Evolutionary conservation across 2,797 vertebrate species (phyloP), one percentile per base, ranked within the genome.

Genomic region (Hirundo rustica): DNA sequence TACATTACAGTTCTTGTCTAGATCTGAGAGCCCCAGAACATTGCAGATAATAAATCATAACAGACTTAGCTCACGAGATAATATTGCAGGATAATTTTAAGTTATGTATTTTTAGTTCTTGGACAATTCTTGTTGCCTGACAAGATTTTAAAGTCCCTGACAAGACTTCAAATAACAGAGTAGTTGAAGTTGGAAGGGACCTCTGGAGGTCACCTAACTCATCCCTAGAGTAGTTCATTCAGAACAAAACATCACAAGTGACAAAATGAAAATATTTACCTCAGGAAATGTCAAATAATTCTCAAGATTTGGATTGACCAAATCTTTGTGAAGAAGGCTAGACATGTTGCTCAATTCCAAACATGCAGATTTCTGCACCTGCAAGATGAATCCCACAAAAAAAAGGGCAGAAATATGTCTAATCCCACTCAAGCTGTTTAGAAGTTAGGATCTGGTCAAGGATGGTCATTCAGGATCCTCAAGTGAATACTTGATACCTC

Each of bases 141-240:
- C 9, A 89, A 57, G 21, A 38, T 27, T 91, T 67, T 87, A 55
- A 73, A 48, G 25, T 57, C 30, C 12, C 40, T 61, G 16, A 65
- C 10, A 88, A 53, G 16, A 38, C 29, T 88, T 88, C 74, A 48
- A 70, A 45, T 25, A 51, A 38, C 13, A 34, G 42, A 75, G 12
- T 18, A 20, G 13, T 7, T 74, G 23, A 75, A 38, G 44, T 22
- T 62, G 32, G 19, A 60, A 72, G 32, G 14, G 16, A 70, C 30
- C 5, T 81, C 30, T 72, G 34, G 21, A 80, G 29, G 9, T 47
- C 32, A 48, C 14, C 29, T 67, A 21, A 13, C 62, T 40, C 32
- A 57, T 19, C 2, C 2, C 9, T 11, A 54, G 13, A 82, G 7
- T 17, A 1, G 2, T 7, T 51, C 0, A 3, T 30, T 64, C 45